Conservation (phyloP, 1,140 invertebrate species). For the Harpegnathos saltator region DNA sequence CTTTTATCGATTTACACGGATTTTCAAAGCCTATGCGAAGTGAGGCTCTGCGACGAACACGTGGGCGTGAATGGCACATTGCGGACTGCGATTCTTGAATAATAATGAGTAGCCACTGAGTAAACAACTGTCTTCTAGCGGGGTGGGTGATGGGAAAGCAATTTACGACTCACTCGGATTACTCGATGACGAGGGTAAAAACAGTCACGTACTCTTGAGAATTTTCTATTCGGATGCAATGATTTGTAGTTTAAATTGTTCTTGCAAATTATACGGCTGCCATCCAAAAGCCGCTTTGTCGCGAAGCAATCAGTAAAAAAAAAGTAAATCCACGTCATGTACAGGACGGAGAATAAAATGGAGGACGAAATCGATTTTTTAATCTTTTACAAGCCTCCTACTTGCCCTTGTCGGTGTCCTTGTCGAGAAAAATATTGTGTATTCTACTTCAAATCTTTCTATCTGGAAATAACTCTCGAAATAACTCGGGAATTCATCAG, state of each 20-base stretch:
- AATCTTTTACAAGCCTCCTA: no score
- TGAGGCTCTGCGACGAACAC: background rate
- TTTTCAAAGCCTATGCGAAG: background rate
- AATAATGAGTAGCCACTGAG: conserved; percentile 35
- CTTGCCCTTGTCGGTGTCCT: background rate
- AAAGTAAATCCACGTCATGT: background rate
- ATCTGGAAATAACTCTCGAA: background rate
- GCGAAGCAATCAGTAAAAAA: background rate
- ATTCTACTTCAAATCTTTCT: no score
- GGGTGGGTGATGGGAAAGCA: background rate
- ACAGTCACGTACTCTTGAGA: background rate
- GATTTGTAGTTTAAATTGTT: background rate
- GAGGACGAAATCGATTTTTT: background rate
- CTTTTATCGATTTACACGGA: conserved; percentile 8
- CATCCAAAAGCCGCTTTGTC: background rate
- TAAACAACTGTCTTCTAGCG: conserved; percentile 27
- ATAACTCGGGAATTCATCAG: background rate
- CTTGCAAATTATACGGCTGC: background rate
- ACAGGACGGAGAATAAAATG: background rate
- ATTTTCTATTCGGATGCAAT: background rate
- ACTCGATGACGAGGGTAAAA: conserved; percentile 17
- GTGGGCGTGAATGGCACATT: conserved; percentile 21
- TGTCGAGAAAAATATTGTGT: background rate
- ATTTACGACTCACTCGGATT: conserved; percentile 21
- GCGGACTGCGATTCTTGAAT: conserved; percentile 34